Evolutionary conservation across 2,888 invertebrate species (phyloP), one percentile per base, ranked within the genome.

Genomic region (Neocrepidodera transversa): DNA sequence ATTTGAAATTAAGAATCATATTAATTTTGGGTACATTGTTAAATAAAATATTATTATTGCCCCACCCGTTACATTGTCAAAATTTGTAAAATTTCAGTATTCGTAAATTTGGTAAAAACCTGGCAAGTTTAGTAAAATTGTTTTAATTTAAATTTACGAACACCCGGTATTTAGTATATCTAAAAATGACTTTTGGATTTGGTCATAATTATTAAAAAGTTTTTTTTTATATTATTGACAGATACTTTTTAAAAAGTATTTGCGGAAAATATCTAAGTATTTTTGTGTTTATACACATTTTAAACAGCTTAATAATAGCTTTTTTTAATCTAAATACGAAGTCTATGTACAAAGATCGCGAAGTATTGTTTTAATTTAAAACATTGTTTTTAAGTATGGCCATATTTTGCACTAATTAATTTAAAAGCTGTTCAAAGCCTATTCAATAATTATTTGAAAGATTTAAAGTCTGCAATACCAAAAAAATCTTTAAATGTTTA

Each of bases 301-400:
- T 51, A 58, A 68, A 63, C 53, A 48, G 56, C 49, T 62, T 40
- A 58, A 45, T 64, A 11, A 62, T 49, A 63, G 52, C 56, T 43
- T 49, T 60, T 47, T 36, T 43, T 38, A 48, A 51, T 20, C 17
- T 47, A 32, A 16, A 45, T 51, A 51, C 47, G 47, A 45, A 51
- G 28, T 61, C 52, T 67, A 69, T 67, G 49, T 64, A 67, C 62
- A 68, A 58, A 63, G 60, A 62, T 61, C 66, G 64, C 65, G 59
- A 56, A 32, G 30, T 48, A 57, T 58, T 69, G 71, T 70, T 72
- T 72, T 71, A 69, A 70, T 71, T 71, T 71, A 71, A 71, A 72
- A 72, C 70, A 68, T 49, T 61, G 51, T 20, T 38, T 61, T 61
- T 57, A 66, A 58, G 62, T 63, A 70, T 68, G 66, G 65, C 68